Evolutionary conservation across 2,113 vertebrate genomes (phyloP).

Genomic region (Miniopterus natalensis): DNA sequence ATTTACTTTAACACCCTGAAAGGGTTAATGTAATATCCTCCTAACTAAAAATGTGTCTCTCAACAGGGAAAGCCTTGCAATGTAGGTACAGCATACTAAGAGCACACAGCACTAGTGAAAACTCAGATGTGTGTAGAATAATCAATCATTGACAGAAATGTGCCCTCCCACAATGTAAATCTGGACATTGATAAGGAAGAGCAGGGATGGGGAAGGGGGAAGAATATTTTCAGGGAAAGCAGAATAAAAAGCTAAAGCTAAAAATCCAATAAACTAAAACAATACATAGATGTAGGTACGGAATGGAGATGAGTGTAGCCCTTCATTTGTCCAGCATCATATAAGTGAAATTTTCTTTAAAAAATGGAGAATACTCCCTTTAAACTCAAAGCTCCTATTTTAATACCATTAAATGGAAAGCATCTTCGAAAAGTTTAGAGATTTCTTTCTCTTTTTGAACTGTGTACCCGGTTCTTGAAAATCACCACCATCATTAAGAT

Average conservation of each 20-base stretch:
- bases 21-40: neutral
- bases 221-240: neutral
- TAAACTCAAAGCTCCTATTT: neutral
- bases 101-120: neutral
- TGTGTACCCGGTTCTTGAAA: constrained; percentile 24
- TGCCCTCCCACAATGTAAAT: neutral
- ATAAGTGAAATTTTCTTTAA: neutral
- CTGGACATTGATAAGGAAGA: neutral
- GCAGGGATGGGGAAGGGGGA: neutral
- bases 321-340: neutral
- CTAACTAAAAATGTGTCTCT: neutral
- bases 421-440: neutral
- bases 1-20: neutral
- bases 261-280: neutral
- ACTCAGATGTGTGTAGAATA: neutral
- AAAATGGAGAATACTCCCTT: neutral
- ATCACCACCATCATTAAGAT: neutral
- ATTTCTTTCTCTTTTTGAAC: constrained; percentile 24
- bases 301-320: neutral
- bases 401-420: constrained; percentile 1
- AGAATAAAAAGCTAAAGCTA: neutral
- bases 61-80: neutral
- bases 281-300: neutral
- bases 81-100: neutral
- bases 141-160: constrained; percentile 5